phyloP scores from a whole-genome alignment of 2,888 invertebrate species.

The Chaetoderma sp. region DNA sequence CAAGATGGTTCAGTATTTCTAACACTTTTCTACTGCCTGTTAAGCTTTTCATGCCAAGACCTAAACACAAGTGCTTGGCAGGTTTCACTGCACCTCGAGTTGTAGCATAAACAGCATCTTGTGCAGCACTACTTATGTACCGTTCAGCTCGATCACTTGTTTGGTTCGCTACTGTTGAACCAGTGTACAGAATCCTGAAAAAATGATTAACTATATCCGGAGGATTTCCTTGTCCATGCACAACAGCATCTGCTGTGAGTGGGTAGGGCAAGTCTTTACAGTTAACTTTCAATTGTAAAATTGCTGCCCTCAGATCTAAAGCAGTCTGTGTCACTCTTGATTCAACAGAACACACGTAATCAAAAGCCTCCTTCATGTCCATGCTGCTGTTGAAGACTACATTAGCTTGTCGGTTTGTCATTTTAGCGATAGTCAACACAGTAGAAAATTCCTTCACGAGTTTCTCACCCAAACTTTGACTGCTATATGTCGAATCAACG shows the following conservation, averaged over 20 bases:
- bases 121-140: conserved; percentile 3
- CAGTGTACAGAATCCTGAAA: conserved; percentile 5
- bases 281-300: no score
- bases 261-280: no score
- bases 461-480: no score
- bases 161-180: neutral
- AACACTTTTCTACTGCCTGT: conserved; percentile 26
- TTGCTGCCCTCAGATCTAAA: neutral
- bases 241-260: neutral
- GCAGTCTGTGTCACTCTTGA: neutral
- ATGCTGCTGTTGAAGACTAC: neutral
- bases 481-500: no score
- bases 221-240: neutral
- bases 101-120: conserved; percentile 21
- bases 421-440: conserved; percentile 2
- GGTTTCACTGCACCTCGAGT: conserved; percentile 15
- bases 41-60: conserved; percentile 18
- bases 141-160: conserved; percentile 12
- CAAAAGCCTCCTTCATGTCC: neutral
- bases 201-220: conserved; percentile 8
- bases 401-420: neutral
- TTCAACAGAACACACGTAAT: neutral
- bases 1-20: conserved; percentile 19
- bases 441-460: no score
- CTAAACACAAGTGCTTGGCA: conserved; percentile 14